Base-by-base conservation (phyloP, 2,113 vertebrate genomes). In the Ictalurus punctatus region DNA sequence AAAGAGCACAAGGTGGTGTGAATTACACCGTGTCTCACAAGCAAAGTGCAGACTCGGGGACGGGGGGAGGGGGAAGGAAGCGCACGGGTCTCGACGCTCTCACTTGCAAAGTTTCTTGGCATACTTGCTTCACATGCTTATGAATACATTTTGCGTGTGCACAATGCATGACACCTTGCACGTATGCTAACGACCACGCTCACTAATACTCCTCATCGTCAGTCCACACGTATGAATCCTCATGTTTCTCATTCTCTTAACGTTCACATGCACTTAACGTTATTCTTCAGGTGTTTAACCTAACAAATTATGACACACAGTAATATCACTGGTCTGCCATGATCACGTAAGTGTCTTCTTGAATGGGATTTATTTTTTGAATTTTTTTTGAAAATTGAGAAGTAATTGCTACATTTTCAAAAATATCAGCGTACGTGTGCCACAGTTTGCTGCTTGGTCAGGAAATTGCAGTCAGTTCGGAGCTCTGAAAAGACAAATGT, bases 371-470 rank as follows among this genome's bases (percentile, higher is more conserved):
- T 44, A 30, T 69, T 27, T 25, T 52, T 52, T 78, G n/a, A n/a
- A 19, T 78, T 79, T 52, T 2, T 52, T 10, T 10, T 9, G 2
- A 0, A 78, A 79, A 17, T 79, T 13, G 76, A 79, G 76, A 79
- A 16, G n/a, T 79, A 6, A 48, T n/a, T 54, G 14, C 44, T 54
- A 82, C 6, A 63, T 63, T 12, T 83, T 63, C 4, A 27, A 58
- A 59, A 82, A 13, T 82, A 37, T 81, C n/a, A 1, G 14, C 30
- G 54, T 56, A 56, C 17, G 8, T 58, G 44, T 80, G 48, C 14
- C 27, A 56, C n/a, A 30, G 78, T 81, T 27, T 58, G n/a, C 58
- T 52, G 74, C 58, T 65, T 80, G 37, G 58, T 61, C 76, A 87
- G 48, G 61, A 58, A 67, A 83, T 61, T 78, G 37, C 37, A 78